A percentile compares a stretch with the other conserved stretches of the same genome.
Evolutionary conservation across 2,888 invertebrate species (phyloP).

Genomic region (Phymatocera aterrima): DNA sequence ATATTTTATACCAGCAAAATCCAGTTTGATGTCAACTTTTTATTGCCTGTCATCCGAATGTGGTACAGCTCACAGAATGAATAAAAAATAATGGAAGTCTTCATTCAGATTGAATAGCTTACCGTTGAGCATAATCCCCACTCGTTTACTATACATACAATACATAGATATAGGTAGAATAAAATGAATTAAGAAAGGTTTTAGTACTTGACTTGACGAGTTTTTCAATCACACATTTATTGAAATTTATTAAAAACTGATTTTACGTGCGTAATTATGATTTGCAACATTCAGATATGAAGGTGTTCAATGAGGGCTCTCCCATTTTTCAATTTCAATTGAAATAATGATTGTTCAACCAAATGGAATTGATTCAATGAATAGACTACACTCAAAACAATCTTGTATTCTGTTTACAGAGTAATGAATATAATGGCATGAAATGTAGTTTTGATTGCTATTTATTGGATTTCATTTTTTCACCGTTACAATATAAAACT

Average conservation of each 20-base stretch:
- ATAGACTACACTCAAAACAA: background rate
- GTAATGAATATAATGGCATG: background rate
- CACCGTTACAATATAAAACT: conserved; percentile 49
- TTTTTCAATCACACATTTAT: background rate
- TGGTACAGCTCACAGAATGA: background rate
- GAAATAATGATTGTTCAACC: background rate
- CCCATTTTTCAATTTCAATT: background rate
- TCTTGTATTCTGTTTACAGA: background rate
- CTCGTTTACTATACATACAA: background rate
- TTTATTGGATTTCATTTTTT: conserved; percentile 28
- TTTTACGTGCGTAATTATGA: background rate
- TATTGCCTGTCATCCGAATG: background rate
- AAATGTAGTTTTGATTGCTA: background rate
- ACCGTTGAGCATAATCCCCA: background rate
- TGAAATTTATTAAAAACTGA: background rate
- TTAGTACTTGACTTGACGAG: background rate
- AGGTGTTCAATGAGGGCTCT: background rate
- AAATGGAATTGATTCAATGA: background rate
- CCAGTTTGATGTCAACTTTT: background rate
- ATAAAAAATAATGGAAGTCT: background rate
- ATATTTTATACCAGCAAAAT: background rate
- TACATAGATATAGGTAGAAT: background rate
- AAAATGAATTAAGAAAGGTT: background rate
- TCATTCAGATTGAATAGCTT: background rate
- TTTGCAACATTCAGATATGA: background rate